Evolutionary conservation across 2,797 vertebrate genomes (phyloP).

Genomic region (Vespertilio murinus): DNA sequence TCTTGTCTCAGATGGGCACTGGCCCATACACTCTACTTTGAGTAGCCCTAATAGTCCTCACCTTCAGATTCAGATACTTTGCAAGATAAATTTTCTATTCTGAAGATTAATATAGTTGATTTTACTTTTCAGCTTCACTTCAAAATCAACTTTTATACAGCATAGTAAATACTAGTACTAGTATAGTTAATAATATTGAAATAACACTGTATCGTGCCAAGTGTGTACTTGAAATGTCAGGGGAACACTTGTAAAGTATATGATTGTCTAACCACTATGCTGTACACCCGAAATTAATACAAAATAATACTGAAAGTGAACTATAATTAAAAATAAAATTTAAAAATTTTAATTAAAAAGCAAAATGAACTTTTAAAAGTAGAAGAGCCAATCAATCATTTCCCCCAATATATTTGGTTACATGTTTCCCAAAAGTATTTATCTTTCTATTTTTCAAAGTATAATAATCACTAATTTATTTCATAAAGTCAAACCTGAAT

Average conservation of each 20-base stretch:
- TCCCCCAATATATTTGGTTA: slow-evolving; percentile 15
- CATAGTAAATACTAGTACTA: not conserved
- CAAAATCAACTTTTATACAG: slow-evolving; percentile 5
- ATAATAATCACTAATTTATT: not conserved
- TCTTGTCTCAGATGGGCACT: not conserved
- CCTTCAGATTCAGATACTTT: slow-evolving; percentile 25
- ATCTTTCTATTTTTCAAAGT: slow-evolving; percentile 22
- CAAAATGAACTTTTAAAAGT: not conserved
- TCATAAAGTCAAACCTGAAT: not conserved
- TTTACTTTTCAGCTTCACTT: slow-evolving; percentile 33
- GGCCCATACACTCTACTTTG: not conserved
- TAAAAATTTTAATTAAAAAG: not conserved
- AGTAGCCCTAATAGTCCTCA: not conserved
- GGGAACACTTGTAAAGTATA: not conserved
- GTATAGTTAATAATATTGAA: not conserved
- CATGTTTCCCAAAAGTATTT: slow-evolving; percentile 19
- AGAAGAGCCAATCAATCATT: slow-evolving; percentile 1
- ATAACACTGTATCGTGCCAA: not conserved
- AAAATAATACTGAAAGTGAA: not conserved
- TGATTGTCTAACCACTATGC: not conserved
- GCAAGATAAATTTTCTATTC: not conserved
- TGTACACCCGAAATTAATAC: not conserved
- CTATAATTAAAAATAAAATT: not conserved
- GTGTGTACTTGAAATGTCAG: not conserved
- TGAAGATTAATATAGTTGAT: not conserved